Evolutionary conservation across 2,113 vertebrate genomes (phyloP), one percentile per base, ranked within the genome.

Genomic region (Hippocampus zosterae): DNA sequence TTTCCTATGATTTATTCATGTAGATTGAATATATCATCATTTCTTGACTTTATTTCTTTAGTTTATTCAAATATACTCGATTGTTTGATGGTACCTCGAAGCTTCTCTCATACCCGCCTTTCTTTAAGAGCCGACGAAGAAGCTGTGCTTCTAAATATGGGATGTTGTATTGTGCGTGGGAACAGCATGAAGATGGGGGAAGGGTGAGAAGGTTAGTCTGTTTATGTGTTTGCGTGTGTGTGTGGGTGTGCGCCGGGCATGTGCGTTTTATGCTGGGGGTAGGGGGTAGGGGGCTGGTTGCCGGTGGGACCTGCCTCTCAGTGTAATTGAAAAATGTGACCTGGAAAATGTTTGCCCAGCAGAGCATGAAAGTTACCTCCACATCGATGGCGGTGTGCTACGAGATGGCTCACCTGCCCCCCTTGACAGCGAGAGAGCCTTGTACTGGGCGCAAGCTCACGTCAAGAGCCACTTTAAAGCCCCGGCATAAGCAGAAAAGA

Each of bases 261-360:
- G 72, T 74, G 71, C 69, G 57, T 73, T 67, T 78, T 80, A 76
- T 86, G 77, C 67, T 70, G 73, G 65, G 33, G 25, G 25, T 27
- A 2, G 25, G 33, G 42, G 0, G 10, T 44, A 11, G 11, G 69
- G 69, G 69, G 78, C 53, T 73, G 74, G 83, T 72, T 85, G 84
- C 84, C 81, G 82, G 80, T 79, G 85, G 83, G 85, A 88, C 83
- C 82, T 89, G 88, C 81, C 89, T 92, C 90, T 92, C 90, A 90
- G 87, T 88, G 91, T 93, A 93, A 93, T 93, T 93, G 92, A 93
- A 93, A 90, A 92, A 92, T 92, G 89, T 92, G 91, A 93, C 91
- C 92, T 91, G 91, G 91, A 91, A 92, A 92, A 91, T 93, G 91
- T 93, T 92, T 92, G 90, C 89, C 90, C 91, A 92, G 82, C 79